These are phyloP conservation scores for Carabus problematicus DNA, from an alignment of 2,888 invertebrate species.

Conservation along the genomic window DNA sequence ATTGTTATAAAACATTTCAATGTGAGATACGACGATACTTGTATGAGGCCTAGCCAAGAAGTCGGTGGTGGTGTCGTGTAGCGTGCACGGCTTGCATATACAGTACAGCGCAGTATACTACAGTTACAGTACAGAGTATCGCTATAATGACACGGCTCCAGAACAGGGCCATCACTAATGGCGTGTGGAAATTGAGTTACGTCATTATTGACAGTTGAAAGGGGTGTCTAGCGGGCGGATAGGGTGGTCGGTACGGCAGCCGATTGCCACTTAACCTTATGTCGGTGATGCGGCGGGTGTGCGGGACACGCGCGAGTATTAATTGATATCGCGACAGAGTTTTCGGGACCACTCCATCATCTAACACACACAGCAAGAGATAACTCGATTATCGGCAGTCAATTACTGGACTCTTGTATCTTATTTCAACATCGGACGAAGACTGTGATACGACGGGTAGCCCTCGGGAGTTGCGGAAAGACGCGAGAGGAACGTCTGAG, in stretches of 20 bases:
- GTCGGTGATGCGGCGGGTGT: not conserved
- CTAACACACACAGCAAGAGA: constrained; percentile 15
- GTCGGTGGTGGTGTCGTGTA: no score
- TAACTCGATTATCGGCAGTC: constrained; percentile 23
- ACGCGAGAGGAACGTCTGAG: not conserved
- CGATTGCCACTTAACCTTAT: constrained; percentile 27
- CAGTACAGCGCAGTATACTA: not conserved
- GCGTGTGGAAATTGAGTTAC: constrained; percentile 37
- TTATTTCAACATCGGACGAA: not conserved
- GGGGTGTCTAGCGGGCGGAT: constrained; percentile 5
- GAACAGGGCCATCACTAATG: constrained; percentile 31
- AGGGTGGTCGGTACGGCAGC: not conserved
- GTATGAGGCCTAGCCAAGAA: not conserved
- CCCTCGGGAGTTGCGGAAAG: no score
- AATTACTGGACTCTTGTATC: constrained; percentile 18
- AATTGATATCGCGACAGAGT: constrained; percentile 19
- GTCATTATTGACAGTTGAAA: constrained; percentile 35
- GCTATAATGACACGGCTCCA: constrained; percentile 12
- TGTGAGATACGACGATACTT: not conserved
- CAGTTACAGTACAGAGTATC: constrained; percentile 9
- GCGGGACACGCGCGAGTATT: constrained; percentile 4
- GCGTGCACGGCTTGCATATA: no score
- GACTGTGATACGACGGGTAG: no score
- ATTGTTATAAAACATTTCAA: no score
- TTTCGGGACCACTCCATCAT: constrained; percentile 18